Evolutionary conservation across 2,888 invertebrate genomes (phyloP).

Genomic region (Heteromurus nitidus): DNA sequence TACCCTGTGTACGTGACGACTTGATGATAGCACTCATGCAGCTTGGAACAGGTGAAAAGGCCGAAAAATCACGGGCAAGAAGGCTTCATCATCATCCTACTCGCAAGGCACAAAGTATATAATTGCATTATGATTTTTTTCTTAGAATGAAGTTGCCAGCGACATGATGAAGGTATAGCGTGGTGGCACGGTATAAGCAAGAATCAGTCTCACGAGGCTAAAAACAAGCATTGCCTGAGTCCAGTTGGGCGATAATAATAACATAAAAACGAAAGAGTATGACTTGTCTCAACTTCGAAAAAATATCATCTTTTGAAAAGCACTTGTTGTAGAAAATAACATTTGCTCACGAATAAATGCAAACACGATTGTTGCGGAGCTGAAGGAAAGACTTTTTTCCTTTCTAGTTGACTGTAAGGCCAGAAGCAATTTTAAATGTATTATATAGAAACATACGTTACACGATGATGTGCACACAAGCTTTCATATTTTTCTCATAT

Average conservation of each 20-base stretch:
- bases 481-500: constrained; percentile 16
- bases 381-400: constrained; percentile 27
- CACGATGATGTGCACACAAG: constrained; percentile 14
- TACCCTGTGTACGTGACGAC: constrained; percentile 9
- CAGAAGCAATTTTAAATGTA: constrained; percentile 41
- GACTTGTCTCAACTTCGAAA: not conserved
- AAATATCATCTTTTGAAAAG: constrained; percentile 11
- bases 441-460: constrained; percentile 21
- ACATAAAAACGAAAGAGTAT: not conserved
- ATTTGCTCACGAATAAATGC: constrained; percentile 11
- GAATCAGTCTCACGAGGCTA: constrained; percentile 1
- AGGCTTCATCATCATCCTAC: not conserved
- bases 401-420: constrained; percentile 42
- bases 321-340: constrained; percentile 5
- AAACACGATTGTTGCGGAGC: constrained; percentile 24
- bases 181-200: no score
- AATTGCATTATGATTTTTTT: constrained; percentile 36
- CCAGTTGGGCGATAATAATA: constrained; percentile 31
- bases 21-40: constrained; percentile 25
- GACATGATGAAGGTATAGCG: constrained; percentile 18
- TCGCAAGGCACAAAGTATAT: constrained; percentile 10
- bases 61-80: constrained; percentile 3
- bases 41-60: constrained; percentile 25
- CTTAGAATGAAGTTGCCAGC: constrained; percentile 14
- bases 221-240: constrained; percentile 42